Evolutionary conservation across 2,888 invertebrate species (phyloP), one percentile per base, ranked within the genome.

Genomic region (Cyrtodaria siliqua): DNA sequence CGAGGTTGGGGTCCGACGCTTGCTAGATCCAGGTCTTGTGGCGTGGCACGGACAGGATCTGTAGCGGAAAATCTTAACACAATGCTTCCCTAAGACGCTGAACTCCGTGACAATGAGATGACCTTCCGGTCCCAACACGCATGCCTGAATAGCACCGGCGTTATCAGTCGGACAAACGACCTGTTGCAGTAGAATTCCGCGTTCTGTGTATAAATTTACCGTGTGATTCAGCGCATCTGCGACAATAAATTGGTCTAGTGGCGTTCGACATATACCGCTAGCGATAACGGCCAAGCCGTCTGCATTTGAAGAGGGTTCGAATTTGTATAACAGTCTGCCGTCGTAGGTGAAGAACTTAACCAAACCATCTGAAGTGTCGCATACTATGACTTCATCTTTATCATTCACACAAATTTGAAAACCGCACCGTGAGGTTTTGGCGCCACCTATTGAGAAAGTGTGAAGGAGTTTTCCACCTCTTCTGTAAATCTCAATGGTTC

Each of bases 11-110:
- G 88, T 86, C 64, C 86, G 64, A 49, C 86, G 64, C 62, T 87
- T 90, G 63, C 87, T 88, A 6, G 89, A 87, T 2, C 87, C 85
- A 4, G 86, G 86, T 74, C 86, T 73, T n/a, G 68, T 82, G 16
- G 72, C 60, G 50, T 91, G 89, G 66, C 91, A 91, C 14, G 76
- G 83, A 74, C 91, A 91, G 4, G 86, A 78, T 9, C 81, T 70
- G 68, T 89, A 91, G 2, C 92, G 82, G 72, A 91, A 92, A 63
- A 91, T 87, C 69, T 92, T 92, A 14, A 91, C 23, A 59, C 90
- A 90, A 72, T 92, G 92, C 1, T 82, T 82, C 50, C 90, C 90
- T 27, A 88, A 79, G 40, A 87, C 70, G 59, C 89, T 87, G 62
- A 82, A 90, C 68, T 92, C 92, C 2, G 89, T 81, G 0, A 75